A percentile compares a stretch with the other conserved stretches of the same genome.
Evolutionary conservation across 2,113 vertebrate genomes (phyloP).

Genomic region (Muntiacus reevesi): DNA sequence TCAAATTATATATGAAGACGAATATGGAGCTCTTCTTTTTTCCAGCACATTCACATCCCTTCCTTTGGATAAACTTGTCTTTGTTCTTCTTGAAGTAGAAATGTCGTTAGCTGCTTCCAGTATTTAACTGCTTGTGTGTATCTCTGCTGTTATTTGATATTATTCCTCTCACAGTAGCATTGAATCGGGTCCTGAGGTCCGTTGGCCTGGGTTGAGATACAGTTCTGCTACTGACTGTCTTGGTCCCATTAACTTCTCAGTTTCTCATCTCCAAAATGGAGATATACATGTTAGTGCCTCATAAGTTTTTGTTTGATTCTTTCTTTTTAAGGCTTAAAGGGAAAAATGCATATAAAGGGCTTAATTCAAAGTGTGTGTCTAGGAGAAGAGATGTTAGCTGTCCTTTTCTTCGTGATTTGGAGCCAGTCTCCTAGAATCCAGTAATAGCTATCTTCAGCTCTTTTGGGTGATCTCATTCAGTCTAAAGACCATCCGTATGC

Average conservation of each 20-base stretch:
- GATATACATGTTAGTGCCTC: not conserved
- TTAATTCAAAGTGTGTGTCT: not conserved
- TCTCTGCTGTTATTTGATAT: not conserved
- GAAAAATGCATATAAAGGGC: not conserved
- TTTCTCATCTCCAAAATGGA: not conserved
- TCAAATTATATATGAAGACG: conserved; percentile 5
- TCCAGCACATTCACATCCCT: not conserved
- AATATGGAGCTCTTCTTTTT: not conserved
- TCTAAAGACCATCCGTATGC: not conserved
- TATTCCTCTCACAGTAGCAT: not conserved
- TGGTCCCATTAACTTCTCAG: not conserved
- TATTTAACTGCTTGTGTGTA: not conserved
- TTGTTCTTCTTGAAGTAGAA: not conserved
- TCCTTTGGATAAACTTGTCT: not conserved
- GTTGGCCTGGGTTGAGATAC: not conserved
- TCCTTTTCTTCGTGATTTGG: not conserved
- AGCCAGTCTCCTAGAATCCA: not conserved
- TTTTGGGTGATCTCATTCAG: not conserved
- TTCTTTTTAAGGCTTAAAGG: not conserved
- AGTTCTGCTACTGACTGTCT: not conserved
- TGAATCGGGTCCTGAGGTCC: not conserved
- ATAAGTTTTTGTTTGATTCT: not conserved
- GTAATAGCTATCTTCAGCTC: not conserved
- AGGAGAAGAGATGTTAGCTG: not conserved
- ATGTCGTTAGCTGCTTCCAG: not conserved